phyloP scores from a whole-genome alignment of 2,888 invertebrate genomes.

The Zaprionus bogoriensis region DNA sequence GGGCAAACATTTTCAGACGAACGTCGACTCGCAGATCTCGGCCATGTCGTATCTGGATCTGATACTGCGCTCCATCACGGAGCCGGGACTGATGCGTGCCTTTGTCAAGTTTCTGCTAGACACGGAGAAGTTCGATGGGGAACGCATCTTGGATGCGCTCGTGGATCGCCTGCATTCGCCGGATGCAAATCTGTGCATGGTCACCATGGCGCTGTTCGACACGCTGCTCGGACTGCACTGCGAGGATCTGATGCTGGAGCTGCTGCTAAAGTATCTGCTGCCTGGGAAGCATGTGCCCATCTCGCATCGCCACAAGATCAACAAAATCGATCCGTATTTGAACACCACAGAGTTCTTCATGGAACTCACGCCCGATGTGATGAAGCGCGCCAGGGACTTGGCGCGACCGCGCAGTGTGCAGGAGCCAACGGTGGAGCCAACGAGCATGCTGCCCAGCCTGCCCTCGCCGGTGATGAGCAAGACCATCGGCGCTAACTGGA shows the following conservation, averaged over 20 bases:
- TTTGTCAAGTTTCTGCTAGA: conserved; percentile 93
- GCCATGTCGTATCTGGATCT: conserved; percentile 97
- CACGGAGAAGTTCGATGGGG: conserved; percentile 92
- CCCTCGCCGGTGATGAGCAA: conserved; percentile 81
- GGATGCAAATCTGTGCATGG: conserved; percentile 92
- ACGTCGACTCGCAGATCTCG: conserved; percentile 93
- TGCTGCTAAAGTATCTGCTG: conserved; percentile 92
- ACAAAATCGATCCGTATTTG: conserved; percentile 89
- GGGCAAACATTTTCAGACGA: conserved; percentile 88
- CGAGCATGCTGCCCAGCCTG: conserved; percentile 60
- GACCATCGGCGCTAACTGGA: conserved; percentile 84
- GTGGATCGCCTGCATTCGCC: conserved; percentile 89
- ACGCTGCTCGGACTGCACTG: conserved; percentile 95
- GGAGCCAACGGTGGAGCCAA: conserved; percentile 32
- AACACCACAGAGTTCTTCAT: conserved; percentile 90
- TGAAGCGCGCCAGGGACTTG: conserved; percentile 81
- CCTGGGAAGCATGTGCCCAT: conserved; percentile 90
- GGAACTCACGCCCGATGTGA: conserved; percentile 86
- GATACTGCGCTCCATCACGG: conserved; percentile 92
- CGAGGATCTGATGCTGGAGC: conserved; percentile 97
- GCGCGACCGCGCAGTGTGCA: conserved; percentile 77
- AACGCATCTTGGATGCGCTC: conserved; percentile 91
- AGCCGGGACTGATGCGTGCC: conserved; percentile 91
- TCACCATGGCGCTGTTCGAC: conserved; percentile 94
- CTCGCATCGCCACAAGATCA: conserved; percentile 89